phyloP scores from a whole-genome alignment of 1,140 invertebrate species.

The Spodoptera litura region DNA sequence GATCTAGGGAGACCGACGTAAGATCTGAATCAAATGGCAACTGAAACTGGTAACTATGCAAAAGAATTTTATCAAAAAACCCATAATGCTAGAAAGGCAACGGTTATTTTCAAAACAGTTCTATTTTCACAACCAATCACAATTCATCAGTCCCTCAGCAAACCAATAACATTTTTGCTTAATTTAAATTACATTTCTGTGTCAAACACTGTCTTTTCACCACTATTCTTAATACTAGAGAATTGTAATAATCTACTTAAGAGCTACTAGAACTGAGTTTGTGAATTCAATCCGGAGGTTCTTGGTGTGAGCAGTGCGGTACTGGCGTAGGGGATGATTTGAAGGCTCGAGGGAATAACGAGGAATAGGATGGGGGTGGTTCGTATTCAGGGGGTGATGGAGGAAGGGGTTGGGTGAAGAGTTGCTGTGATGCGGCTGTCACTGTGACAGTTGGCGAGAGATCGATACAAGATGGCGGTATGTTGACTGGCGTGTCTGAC shows the following conservation, averaged over 20 bases:
- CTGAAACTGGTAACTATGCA: too few relatives aligned
- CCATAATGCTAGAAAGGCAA: neutral
- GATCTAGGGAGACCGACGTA: too few relatives aligned
- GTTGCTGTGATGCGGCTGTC: constrained; percentile 72
- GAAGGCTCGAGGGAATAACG: constrained; percentile 79
- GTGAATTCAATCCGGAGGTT: constrained; percentile 67
- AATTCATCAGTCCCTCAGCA: neutral
- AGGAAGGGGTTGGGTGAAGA: constrained; percentile 64
- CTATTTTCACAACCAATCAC: neutral
- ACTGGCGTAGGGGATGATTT: constrained; percentile 77
- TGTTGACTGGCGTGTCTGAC: constrained; percentile 77
- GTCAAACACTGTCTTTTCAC: constrained; percentile 18
- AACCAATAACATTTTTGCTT: neutral
- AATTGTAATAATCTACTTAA: constrained; percentile 40
- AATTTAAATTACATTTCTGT: constrained; percentile 3
- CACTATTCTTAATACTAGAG: constrained; percentile 25
- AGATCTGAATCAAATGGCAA: too few relatives aligned
- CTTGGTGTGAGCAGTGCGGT: constrained; percentile 79
- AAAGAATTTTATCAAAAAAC: neutral
- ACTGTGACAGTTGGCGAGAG: constrained; percentile 76
- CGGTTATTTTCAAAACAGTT: neutral
- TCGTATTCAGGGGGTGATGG: constrained; percentile 77
- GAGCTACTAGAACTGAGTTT: constrained; percentile 3
- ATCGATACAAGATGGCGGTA: constrained; percentile 77
- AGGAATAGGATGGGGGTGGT: constrained; percentile 79